Base-by-base conservation (phyloP, 2,888 invertebrate species). In the Nymphalis urticae region DNA sequence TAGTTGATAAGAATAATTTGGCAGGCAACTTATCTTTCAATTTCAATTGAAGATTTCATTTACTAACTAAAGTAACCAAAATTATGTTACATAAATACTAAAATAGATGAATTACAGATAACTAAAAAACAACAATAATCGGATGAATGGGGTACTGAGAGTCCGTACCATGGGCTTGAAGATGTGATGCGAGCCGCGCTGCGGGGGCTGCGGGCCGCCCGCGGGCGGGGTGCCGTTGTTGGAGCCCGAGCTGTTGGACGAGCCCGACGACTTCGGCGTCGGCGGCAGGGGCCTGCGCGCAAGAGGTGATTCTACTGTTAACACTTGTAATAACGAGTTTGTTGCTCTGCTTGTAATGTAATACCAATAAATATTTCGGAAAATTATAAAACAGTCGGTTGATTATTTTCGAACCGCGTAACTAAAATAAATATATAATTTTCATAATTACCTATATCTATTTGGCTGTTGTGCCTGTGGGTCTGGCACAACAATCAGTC, bases 401-500 rank as follows among this genome's bases (percentile, higher is more conserved):
- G 36, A 10, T 10, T 42, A 13, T 42, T 13, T 42, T 42, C 4
- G 4, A 42, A 42, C 10, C 13, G 13, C 4, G 42, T 13, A 13
- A 42, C 42, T 13, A 42, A 42, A 42, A 21, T 21, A 13, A 13
- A 13, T 2, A 42, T 42, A 13, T 10, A 21, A 16, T 36, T 59
- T 9, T 10, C 24, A 51, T 19, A 63, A 24, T 62, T 84, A 93
- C 90, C 92, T 92, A 85, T 93, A 94, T 94, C 94, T 93, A 89
- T 94, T 93, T 78, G 94, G 92, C 83, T 95, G 95, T 75, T 95
- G 95, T 75, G 95, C 95, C 83, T 95, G 96, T 77, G 97, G 97
- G 89, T 98, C 98, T 80, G 97, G 97, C 85, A 97, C 97, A 85
- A 97, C 97, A 82, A 97, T 97, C 85, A 97, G 95, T 93, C 97